These are phyloP conservation scores for Andrena cerasifolii DNA, from an alignment of 1,140 invertebrate genomes.

Conservation along the genomic window DNA sequence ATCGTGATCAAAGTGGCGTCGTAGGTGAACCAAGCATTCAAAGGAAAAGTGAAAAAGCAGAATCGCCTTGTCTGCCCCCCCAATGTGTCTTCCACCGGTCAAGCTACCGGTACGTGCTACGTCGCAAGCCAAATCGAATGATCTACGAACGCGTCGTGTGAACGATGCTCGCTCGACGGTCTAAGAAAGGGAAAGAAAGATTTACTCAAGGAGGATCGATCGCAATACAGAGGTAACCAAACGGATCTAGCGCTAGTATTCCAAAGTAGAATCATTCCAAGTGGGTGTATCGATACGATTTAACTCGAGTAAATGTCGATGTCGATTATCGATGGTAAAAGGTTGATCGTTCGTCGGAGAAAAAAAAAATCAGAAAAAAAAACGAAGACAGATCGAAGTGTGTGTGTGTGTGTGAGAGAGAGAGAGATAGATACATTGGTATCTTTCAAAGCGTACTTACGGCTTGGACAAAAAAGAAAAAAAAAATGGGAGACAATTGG, in stretches of 20 bases:
- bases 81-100: no score
- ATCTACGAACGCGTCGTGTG: conserved; percentile 27
- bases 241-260: conserved; percentile 27
- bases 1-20: background rate
- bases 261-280: background rate
- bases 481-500: background rate
- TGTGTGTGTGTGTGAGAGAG: no score
- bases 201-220: background rate
- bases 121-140: conserved; percentile 15
- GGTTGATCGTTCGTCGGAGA: conserved; percentile 9
- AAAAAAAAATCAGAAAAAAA: background rate
- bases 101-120: conserved; percentile 51
- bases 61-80: no score
- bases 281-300: conserved; percentile 2
- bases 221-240: conserved; percentile 1
- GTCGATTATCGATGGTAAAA: conserved; percentile 31
- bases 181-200: background rate
- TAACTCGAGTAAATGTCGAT: conserved; percentile 42
- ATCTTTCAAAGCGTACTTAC: background rate
- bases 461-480: background rate
- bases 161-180: conserved; percentile 15
- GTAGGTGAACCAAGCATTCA: no score
- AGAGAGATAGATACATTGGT: background rate
- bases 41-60: no score
- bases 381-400: background rate